Evolutionary conservation across 2,888 invertebrate genomes (phyloP), one percentile per base, ranked within the genome.

Genomic region (Drosophila anceps): DNA sequence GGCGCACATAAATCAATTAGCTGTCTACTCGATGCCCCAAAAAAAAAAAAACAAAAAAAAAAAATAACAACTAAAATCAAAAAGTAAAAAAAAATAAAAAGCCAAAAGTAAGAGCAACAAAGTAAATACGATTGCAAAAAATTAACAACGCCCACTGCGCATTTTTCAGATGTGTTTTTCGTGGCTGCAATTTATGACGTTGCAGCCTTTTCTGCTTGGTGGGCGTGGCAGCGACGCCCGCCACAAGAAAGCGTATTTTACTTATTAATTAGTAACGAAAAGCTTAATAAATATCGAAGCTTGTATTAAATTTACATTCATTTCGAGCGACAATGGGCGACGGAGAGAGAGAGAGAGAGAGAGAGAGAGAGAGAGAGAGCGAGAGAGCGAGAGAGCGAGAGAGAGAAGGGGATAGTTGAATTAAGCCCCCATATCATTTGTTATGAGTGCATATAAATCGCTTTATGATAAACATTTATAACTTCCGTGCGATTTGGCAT

Each of bases 1-100:
- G 75, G 74, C 72, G 82, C 76, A 79, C 79, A 90, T 90, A 90
- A 90, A 90, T 90, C 91, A 90, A 84, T 88, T 83, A 80, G 82
- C 82, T 87, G 85, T 84, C 89, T 61, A 12, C 74, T 50, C 63
- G 53, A 15, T 71, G 68, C 55, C 64, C 57, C 29, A 60, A 75
- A 78, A 75, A 63, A 48, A 9, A 18, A 37, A 33, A 29, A 65
- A 51, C 43, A 13, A 44, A 18, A 18, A 18, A 18, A 27, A 67
- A 24, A 63, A 65, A 27, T 70, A 20, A 10, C 27, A 20, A 20
- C 27, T 41, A 35, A 48, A 64, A 62, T 27, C 44, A 46, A 50
- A 66, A 46, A 39, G 13, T 37, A 55, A 37, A 59, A 48, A 33
- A 41, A 50, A 48, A 35, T 41, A 50, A 61, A 37, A 67, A 63